Conservation (phyloP, 2,113 vertebrate genomes). For the Gallinago undulata region DNA sequence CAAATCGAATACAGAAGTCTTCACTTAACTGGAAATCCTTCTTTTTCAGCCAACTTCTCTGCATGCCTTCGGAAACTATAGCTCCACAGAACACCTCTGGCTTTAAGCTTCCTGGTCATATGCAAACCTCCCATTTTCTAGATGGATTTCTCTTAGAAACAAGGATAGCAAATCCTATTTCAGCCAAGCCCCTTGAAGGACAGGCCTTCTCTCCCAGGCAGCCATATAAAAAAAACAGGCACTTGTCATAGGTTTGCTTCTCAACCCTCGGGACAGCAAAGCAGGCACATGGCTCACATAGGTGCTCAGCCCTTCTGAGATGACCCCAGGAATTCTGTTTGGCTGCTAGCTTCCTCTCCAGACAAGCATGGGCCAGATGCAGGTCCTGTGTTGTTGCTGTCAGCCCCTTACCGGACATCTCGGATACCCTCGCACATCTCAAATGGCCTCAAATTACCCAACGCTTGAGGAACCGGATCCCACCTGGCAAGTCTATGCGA, state of each 20-base stretch:
- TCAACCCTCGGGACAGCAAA: neutral
- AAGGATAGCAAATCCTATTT: neutral
- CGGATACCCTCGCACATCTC: neutral
- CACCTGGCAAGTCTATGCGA: neutral
- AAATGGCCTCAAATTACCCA: neutral
- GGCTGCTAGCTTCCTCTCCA: neutral
- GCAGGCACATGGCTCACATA: accelerated
- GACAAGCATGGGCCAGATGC: neutral
- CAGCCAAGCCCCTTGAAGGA: neutral
- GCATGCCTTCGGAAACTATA: neutral
- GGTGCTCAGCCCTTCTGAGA: neutral
- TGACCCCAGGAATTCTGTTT: neutral
- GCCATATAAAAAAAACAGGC: neutral
- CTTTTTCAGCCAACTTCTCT: neutral
- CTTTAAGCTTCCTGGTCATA: neutral
- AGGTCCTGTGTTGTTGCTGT: neutral
- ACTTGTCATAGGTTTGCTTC: neutral
- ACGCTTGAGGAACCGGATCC: neutral
- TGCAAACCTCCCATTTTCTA: neutral
- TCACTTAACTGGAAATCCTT: neutral
- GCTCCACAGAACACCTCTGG: neutral
- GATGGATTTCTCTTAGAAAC: neutral
- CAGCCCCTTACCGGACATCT: neutral
- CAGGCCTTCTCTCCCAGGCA: neutral
- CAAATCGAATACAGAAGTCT: neutral